Percentiles rank a stretch among this genome's conserved stretches.
Conservation (phyloP, 1,140 invertebrate genomes). For the Alviniconcha marisindica region DNA sequence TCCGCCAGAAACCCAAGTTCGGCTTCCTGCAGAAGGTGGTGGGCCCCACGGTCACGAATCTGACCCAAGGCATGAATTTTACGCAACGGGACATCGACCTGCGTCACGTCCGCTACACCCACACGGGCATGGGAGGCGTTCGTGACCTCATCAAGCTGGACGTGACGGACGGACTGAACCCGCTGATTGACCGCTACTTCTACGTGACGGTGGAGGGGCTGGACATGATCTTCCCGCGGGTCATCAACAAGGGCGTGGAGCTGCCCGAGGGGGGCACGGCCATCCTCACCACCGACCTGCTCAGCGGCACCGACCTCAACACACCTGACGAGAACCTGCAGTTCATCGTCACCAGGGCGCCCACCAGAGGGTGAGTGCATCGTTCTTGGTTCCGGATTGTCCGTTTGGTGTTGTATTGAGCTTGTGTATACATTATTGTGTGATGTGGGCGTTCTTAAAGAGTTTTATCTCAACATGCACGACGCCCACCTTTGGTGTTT, state of each 20-base stretch:
- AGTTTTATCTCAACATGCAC: too few relatives aligned
- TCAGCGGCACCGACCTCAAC: constrained; percentile 74
- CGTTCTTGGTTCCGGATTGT: too few relatives aligned
- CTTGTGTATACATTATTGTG: too few relatives aligned
- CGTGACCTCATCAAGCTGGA: constrained; percentile 76
- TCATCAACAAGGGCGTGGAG: constrained; percentile 73
- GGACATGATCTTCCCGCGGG: constrained; percentile 73
- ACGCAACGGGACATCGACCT: constrained; percentile 75
- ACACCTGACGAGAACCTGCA: constrained; percentile 70
- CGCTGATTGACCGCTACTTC: constrained; percentile 75
- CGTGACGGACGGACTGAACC: constrained; percentile 75
- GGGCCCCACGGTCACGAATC: constrained; percentile 55
- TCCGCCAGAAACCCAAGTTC: constrained; percentile 70
- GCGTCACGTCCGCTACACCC: constrained; percentile 70
- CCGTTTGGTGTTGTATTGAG: too few relatives aligned
- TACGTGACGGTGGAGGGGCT: constrained; percentile 74
- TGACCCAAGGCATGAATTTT: constrained; percentile 74
- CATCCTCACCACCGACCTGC: constrained; percentile 71
- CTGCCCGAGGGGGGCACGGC: constrained; percentile 74
- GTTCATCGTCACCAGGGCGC: constrained; percentile 73
- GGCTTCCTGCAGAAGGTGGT: constrained; percentile 68
- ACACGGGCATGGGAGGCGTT: constrained; percentile 71
- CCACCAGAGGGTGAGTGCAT: constrained; percentile 62
- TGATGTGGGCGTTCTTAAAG: too few relatives aligned
- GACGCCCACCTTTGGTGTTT: too few relatives aligned